phyloP scores from a whole-genome alignment of 2,888 invertebrate species.

The Alviniconcha strummeri region DNA sequence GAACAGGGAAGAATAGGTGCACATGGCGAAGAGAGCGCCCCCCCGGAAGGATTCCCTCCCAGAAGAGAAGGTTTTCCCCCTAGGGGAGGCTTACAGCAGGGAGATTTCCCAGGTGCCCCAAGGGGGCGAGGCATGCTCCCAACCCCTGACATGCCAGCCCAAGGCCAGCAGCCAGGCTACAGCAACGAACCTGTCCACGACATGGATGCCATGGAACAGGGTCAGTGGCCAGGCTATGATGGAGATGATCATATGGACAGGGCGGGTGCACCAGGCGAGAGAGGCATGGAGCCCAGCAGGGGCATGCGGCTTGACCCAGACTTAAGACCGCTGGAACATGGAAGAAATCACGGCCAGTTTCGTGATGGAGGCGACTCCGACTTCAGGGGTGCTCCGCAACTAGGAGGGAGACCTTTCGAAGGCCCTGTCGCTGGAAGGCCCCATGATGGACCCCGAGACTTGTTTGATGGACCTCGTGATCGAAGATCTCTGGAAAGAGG shows the following conservation, averaged over 20 bases:
- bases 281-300: neutral
- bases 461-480: conserved; percentile 12
- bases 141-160: conserved; percentile 21
- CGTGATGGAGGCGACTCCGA: conserved; percentile 28
- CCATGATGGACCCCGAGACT: conserved; percentile 13
- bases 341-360: conserved; percentile 1
- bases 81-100: neutral
- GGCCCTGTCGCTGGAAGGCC: conserved; percentile 25
- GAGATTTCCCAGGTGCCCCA: neutral
- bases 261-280: neutral
- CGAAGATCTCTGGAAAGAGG: conserved; percentile 10
- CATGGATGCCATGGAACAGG: conserved; percentile 19
- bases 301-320: conserved; percentile 26
- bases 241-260: conserved; percentile 17
- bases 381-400: conserved; percentile 12
- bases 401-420: conserved; percentile 28
- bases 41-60: neutral
- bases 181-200: neutral
- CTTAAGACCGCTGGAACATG: neutral
- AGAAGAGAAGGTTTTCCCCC: conserved; percentile 6
- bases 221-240: conserved; percentile 31
- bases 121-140: conserved; percentile 23
- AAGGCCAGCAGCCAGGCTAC: conserved; percentile 7
- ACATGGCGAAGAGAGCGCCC: conserved; percentile 1
- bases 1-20: conserved; percentile 4